A percentile compares a stretch with the other conserved stretches of the same genome.
phyloP scores from a whole-genome alignment of 2,888 invertebrate genomes.

The Calameuta idolon region DNA sequence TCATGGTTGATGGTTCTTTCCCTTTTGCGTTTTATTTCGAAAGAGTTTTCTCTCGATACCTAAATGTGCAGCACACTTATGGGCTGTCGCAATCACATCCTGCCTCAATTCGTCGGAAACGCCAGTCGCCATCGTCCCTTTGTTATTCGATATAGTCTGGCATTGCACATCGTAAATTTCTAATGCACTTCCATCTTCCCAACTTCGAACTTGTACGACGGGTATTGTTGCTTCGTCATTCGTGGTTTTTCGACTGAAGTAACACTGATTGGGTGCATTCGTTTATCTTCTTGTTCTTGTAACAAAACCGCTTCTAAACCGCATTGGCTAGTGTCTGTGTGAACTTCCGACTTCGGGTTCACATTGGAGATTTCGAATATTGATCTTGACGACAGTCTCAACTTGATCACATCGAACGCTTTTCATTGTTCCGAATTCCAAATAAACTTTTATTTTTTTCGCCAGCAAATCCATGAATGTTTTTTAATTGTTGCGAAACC shows the following conservation, averaged over 20 bases:
- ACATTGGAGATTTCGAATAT: conserved; percentile 39
- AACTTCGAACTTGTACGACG: conserved; percentile 30
- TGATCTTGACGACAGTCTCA: conserved; percentile 16
- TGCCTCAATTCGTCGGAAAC: conserved; percentile 15
- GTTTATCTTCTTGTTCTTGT: conserved; percentile 35
- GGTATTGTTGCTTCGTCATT: conserved; percentile 21
- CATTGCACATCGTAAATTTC: too few species aligned
- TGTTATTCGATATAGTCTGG: too few species aligned
- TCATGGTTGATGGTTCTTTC: too few species aligned
- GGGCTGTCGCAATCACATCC: conserved; percentile 4
- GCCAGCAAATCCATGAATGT: conserved; percentile 30
- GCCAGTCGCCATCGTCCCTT: neutral
- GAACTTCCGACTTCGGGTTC: conserved; percentile 13
- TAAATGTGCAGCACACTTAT: conserved; percentile 7
- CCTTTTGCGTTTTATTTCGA: too few species aligned
- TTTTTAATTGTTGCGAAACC: conserved; percentile 38
- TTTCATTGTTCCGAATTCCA: conserved; percentile 42
- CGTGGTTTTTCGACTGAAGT: conserved; percentile 28
- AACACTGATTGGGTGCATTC: conserved; percentile 44
- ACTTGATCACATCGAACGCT: conserved; percentile 36
- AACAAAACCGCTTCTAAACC: conserved; percentile 42
- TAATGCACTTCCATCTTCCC: too few species aligned
- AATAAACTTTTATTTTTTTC: conserved; percentile 6
- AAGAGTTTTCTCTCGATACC: too few species aligned
- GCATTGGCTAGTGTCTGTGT: conserved; percentile 18